phyloP scores from a whole-genome alignment of 2,113 vertebrate genomes.

The Pyxicephalus adspersus region DNA sequence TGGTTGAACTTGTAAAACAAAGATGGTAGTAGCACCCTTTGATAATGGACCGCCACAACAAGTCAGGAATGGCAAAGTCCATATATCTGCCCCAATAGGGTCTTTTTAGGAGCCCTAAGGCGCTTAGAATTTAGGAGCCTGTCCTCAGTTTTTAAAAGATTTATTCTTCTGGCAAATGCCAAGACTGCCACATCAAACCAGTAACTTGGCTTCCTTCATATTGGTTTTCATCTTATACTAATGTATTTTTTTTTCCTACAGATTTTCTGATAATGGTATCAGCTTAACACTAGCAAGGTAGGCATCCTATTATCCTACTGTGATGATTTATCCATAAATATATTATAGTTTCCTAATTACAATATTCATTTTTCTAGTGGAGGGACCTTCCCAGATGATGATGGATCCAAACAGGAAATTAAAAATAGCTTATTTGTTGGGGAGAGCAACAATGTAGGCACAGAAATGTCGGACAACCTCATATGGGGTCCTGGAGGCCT shows the following conservation, averaged over 20 bases:
- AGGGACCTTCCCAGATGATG: constrained; percentile 94
- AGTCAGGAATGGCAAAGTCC: no score
- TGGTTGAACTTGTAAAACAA: no score
- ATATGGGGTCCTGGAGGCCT: constrained; percentile 89
- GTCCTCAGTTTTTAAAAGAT: no score
- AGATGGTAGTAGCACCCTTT: no score
- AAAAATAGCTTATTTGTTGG: constrained; percentile 96
- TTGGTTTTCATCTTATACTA: neutral
- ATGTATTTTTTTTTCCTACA: constrained; percentile 62
- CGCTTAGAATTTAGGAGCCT: no score
- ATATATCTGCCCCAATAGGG: no score
- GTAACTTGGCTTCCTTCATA: neutral
- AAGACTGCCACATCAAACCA: neutral
- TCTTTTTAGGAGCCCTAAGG: no score
- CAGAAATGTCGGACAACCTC: constrained; percentile 72
- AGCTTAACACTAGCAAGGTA: constrained; percentile 95
- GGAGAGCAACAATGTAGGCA: constrained; percentile 91
- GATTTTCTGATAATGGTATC: constrained; percentile 97
- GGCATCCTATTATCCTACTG: constrained; percentile 24
- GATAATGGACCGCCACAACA: no score
- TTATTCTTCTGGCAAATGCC: no score
- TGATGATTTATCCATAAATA: neutral
- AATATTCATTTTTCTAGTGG: constrained; percentile 72
- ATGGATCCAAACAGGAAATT: constrained; percentile 92
- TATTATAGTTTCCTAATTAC: neutral